phyloP scores from a whole-genome alignment of 2,797 vertebrate species.

The Epinephelus awoara region DNA sequence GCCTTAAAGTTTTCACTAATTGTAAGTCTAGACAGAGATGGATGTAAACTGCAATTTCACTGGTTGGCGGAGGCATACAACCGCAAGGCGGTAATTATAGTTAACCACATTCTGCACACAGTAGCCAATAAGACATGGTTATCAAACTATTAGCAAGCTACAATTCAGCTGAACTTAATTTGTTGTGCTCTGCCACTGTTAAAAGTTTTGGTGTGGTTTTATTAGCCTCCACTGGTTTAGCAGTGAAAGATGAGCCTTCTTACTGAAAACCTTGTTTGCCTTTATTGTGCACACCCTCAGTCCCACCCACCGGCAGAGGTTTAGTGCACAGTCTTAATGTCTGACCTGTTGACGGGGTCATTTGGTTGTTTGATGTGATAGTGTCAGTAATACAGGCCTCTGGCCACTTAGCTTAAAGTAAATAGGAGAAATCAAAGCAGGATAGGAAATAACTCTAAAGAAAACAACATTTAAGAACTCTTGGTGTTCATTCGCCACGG shows the following conservation, averaged over 20 bases:
- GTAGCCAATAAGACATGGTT: neutral
- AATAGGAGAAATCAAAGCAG: constrained; percentile 51
- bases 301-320: constrained; percentile 26
- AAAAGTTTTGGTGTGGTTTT: constrained; percentile 9
- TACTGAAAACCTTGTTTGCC: constrained; percentile 22
- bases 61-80: too few species aligned
- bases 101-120: neutral
- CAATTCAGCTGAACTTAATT: neutral
- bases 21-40: too few species aligned
- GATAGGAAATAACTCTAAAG: constrained; percentile 23
- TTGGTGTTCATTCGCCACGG: constrained; percentile 21
- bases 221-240: constrained; percentile 11
- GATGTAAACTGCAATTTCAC: too few species aligned
- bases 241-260: constrained; percentile 32
- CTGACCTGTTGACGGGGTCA: constrained; percentile 22
- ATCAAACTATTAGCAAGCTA: neutral
- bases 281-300: neutral
- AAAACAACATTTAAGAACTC: constrained; percentile 40
- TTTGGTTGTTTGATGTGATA: constrained; percentile 46
- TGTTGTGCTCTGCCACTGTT: neutral
- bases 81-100: too few species aligned
- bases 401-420: constrained; percentile 22
- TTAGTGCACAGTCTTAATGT: neutral
- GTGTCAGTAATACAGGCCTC: constrained; percentile 25
- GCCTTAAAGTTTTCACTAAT: too few species aligned